Base-by-base conservation (phyloP, 2,888 invertebrate genomes). In the Chrysodeixis includens region DNA sequence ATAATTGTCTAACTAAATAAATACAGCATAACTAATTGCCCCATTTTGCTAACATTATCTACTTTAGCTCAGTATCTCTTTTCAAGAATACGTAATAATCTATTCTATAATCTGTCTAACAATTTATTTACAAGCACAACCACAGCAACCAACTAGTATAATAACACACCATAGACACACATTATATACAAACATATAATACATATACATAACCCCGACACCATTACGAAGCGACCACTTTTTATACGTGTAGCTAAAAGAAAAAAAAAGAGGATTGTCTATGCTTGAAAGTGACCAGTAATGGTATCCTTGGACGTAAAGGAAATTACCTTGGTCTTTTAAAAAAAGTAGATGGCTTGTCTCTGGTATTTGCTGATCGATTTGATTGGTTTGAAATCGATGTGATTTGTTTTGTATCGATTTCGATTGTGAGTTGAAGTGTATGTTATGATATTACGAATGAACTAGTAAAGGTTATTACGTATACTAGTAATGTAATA, bases 271-370 rank as follows among this genome's bases (percentile, higher is more conserved):
- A 62, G 69, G 30, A 75, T 58, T 58, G 64, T 69, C 79, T 76
- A 80, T 76, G 69, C 68, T 68, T 75, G 73, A 79, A 70, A 73
- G 57, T 66, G 74, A 63, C 67, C 79, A 63, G 81, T 80, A 81
- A 80, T 80, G 74, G 75, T 67, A 77, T 81, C 80, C 81, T 77
- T 72, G 79, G 75, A 71, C 74, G 70, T 77, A 79, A 66, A 67
- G 81, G 66, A 79, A 79, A 79, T 79, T 79, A 76, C 80, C 55
- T 58, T 62, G 49, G 56, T 75, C 35, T 62, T 76, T 60, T 46
- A 65, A 75, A 69, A 74, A 76, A 64, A 60, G 55, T 61, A 30
- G 56, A 71, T 68, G 68, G 56, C 57, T 46, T 22, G 59, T 59
- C 51, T 18, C 52, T 32, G 20, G 14, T n/a, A 44, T 71, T 56